Base-by-base conservation (phyloP, 1,140 invertebrate genomes). In the Pogonomyrmex californicus region DNA sequence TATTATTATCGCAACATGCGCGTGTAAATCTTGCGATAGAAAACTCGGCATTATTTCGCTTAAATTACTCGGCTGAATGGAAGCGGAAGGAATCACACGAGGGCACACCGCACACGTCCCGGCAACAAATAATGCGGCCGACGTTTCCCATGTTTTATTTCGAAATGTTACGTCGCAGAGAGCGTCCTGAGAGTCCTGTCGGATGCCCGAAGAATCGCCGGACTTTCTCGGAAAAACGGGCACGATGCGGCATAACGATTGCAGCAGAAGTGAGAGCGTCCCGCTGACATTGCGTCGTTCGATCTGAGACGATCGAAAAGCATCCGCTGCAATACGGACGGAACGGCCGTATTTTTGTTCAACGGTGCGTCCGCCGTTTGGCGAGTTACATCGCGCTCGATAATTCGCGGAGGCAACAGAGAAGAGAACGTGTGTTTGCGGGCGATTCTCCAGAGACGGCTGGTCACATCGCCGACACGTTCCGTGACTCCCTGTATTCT, bases 71-170 rank as follows among this genome's bases (percentile, higher is more conserved):
- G 12, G n/a, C 6, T 23, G 62, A 71, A 58, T 71, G n/a, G 65
- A 44, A 79, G 54, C 9, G 49, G 14, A 4, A 23, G 54, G 41
- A 47, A 54, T 36, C 36, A 33, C n/a, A 23, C 23, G 23, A 23
- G n/a, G 2, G 36, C 1, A 9, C 14, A 41, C 17, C 9, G 54
- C 17, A 33, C 12, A 17, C 12, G n/a, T 12, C 63, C 49, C 7
- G n/a, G n/a, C 63, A 33, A 63, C 51, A 56, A 82, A 82, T 71
- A 82, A 71, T 38, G 66, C 30, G 38, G 51, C 78, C 47, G 41
- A 41, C 38, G 41, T 71, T 41, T 71, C 79, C 54, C 79, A 60
- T 81, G 79, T 62, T 83, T 83, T 73, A 83, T 83, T 47, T 75
- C 54, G 54, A 62, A 58, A 60, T 23, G 41, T 79, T 41, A 36